Evolutionary conservation across 2,888 invertebrate genomes (phyloP), one percentile per base, ranked within the genome.

Genomic region (Fragum whitleyi): DNA sequence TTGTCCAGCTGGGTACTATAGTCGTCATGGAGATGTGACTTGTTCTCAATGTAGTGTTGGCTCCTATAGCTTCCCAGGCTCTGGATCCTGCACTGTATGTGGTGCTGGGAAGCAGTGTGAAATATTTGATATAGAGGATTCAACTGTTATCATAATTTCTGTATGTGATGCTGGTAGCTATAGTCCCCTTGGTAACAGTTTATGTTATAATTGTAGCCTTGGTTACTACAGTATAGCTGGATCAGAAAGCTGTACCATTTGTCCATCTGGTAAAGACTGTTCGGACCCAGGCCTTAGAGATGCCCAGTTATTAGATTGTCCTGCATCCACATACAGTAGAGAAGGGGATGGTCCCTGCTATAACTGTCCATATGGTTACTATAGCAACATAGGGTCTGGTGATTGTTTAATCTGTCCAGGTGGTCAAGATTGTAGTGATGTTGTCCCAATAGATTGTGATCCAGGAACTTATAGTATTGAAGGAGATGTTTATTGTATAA

Each of bases 261-360:
- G 92, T 85, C 89, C 89, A 11, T 86, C 80, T 7, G 90, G 91
- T 9, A 77, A 88, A 61, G 83, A 85, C 53, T 91, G 91, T 70
- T 75, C 78, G 28, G 76, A 86, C 59, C 77, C 82, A 51, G 80
- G 80, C 21, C 23, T 55, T 39, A 9, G 21, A 32, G 51, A 21
- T 16, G 28, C 53, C 11, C n/a, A 42, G 3, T 29, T 57, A 21
- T n/a, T 26, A 7, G 21, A 68, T 29, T 87, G 84, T 75, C 39
- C 53, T 36, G 80, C 77, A 51, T 89, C 88, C 21, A 86, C 82
- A 19, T 90, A 88, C 79, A 88, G 88, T 68, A 32, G 79, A 59
- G 81, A 76, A 29, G 88, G 88, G 1, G 72, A 77, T 29, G 62
- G 71, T 21, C 69, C 77, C 0, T 91, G 91, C 74, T 74, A 81